phyloP scores from a whole-genome alignment of 2,888 invertebrate genomes.

The Agelastica alni region DNA sequence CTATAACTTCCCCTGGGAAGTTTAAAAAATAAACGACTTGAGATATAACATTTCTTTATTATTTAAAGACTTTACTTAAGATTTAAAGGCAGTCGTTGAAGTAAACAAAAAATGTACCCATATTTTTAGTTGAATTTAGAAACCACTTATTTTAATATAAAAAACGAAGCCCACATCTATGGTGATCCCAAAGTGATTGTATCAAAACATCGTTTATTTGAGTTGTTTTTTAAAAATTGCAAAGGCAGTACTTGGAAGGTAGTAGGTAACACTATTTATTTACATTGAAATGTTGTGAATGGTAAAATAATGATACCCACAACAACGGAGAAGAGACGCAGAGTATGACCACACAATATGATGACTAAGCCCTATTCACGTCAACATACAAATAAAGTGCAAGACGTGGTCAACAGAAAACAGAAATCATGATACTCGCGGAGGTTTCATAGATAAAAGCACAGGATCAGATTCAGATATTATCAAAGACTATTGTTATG shows the following conservation, averaged over 20 bases:
- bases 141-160: no score
- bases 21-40: no score
- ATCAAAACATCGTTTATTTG: no score
- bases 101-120: no score
- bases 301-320: slow-evolving; percentile 5
- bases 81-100: no score
- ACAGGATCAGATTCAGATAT: slow-evolving; percentile 21
- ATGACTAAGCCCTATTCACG: slow-evolving; percentile 25
- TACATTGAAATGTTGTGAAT: slow-evolving; percentile 10
- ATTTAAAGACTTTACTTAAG: no score
- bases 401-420: slow-evolving; percentile 24
- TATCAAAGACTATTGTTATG: slow-evolving; percentile 15
- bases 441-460: slow-evolving; percentile 15
- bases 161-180: no score
- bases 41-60: no score
- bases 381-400: slow-evolving; percentile 20
- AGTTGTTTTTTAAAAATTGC: no score
- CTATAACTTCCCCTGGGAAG: no score
- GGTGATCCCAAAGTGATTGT: no score
- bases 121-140: no score
- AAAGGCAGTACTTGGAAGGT: background rate
- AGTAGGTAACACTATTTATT: slow-evolving; percentile 6
- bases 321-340: background rate
- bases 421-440: slow-evolving; percentile 22
- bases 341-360: slow-evolving; percentile 20